Conservation (phyloP, 2,888 invertebrate genomes). For the Trimorus sp. region DNA sequence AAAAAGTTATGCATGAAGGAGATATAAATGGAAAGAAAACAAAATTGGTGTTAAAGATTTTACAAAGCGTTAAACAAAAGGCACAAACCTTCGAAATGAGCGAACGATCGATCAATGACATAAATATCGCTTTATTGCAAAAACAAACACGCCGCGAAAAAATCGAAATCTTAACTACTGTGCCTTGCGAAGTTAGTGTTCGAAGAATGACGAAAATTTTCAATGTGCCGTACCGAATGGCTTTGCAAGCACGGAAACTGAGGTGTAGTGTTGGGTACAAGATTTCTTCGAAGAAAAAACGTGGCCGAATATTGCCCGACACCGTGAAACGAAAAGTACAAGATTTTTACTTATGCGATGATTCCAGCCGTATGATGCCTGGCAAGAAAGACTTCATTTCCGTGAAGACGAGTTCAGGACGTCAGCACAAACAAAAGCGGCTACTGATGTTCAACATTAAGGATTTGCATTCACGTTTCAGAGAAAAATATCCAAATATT, state of each 20-base stretch:
- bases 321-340: neutral
- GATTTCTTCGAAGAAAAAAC: neutral
- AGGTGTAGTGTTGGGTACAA: neutral
- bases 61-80: neutral
- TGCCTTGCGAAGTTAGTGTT: neutral
- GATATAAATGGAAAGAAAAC: neutral
- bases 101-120: neutral
- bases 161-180: neutral
- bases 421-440: conserved; percentile 23
- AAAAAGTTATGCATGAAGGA: neutral
- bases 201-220: neutral
- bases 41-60: neutral
- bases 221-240: neutral
- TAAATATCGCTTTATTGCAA: neutral
- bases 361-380: conserved; percentile 32
- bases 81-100: neutral
- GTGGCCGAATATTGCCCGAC: neutral
- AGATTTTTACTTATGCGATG: neutral
- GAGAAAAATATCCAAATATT: conserved; percentile 26
- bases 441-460: conserved; percentile 27
- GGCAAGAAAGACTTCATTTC: conserved; percentile 20
- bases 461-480: conserved; percentile 16
- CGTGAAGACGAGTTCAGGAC: conserved; percentile 6
- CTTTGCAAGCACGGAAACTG: neutral
- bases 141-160: neutral